Evolutionary conservation across 2,797 vertebrate genomes (phyloP).

Genomic region (Bradypus variegatus): DNA sequence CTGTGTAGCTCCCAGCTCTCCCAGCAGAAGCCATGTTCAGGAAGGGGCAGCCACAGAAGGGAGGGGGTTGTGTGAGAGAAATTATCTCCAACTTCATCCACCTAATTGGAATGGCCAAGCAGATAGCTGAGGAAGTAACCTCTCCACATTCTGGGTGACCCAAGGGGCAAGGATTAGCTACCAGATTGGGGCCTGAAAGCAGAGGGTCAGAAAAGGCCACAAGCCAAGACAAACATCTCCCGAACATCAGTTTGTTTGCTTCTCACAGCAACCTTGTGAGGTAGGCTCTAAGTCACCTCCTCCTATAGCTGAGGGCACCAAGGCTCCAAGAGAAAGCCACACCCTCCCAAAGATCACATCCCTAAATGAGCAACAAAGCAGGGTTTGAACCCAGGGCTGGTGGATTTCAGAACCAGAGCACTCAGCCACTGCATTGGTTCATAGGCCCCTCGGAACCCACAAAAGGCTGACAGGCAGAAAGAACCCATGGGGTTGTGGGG

Average conservation of each 20-base stretch:
- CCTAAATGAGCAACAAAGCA: neutral
- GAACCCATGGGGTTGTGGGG: neutral
- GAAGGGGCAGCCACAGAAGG: neutral
- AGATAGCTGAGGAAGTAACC: slow-evolving; percentile 27
- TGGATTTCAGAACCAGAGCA: neutral
- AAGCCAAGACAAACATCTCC: neutral
- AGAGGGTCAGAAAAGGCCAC: neutral
- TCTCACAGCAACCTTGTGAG: neutral
- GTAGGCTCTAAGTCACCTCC: neutral
- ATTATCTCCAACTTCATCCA: slow-evolving; percentile 53
- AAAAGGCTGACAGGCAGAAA: neutral
- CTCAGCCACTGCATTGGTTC: neutral
- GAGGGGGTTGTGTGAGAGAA: neutral
- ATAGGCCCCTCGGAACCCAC: accelerated
- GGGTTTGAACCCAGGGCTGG: neutral
- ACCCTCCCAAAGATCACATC: neutral
- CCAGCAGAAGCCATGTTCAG: slow-evolving; percentile 31
- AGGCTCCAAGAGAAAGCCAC: neutral
- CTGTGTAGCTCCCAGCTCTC: neutral
- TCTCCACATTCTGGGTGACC: neutral
- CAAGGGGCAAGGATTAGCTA: neutral
- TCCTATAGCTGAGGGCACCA: neutral
- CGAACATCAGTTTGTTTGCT: neutral
- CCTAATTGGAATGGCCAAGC: slow-evolving; percentile 37
- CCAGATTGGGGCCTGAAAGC: neutral